Conservation (phyloP, 1,140 invertebrate genomes). For the Ceratitis capitata region DNA sequence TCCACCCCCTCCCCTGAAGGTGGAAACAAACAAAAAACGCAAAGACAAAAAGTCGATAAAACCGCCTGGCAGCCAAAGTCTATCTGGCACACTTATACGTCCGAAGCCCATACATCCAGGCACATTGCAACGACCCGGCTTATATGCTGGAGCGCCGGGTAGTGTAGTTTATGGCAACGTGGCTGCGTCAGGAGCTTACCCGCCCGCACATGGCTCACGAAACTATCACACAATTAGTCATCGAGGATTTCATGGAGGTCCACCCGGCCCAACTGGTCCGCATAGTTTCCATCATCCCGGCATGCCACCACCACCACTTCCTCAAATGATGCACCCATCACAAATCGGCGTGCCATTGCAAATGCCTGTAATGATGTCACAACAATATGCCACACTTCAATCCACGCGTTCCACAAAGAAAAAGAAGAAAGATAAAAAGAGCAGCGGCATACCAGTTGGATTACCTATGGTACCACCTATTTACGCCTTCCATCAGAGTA, state of each 20-base stretch:
- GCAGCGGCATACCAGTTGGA: slow-evolving; percentile 60
- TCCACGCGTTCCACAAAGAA: slow-evolving; percentile 66
- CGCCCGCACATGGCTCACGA: slow-evolving; percentile 47
- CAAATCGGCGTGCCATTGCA: slow-evolving; percentile 47
- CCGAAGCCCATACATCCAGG: slow-evolving; percentile 63
- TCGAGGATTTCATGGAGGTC: slow-evolving; percentile 51
- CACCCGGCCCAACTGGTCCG: slow-evolving; percentile 23
- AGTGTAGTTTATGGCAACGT: slow-evolving; percentile 58
- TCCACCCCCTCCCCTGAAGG: slow-evolving; percentile 73
- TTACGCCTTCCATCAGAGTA: slow-evolving; percentile 56
- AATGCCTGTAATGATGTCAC: slow-evolving; percentile 54
- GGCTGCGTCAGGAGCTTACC: slow-evolving; percentile 41
- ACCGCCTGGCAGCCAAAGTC: slow-evolving; percentile 59
- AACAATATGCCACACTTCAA: slow-evolving; percentile 63
- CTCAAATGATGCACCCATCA: slow-evolving; percentile 52
- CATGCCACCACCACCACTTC: slow-evolving; percentile 46
- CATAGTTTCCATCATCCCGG: slow-evolving; percentile 43
- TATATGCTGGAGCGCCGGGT: slow-evolving; percentile 47
- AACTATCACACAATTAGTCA: slow-evolving; percentile 64
- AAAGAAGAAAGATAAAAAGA: slow-evolving; percentile 69
- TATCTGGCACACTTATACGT: slow-evolving; percentile 63
- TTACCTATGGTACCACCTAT: slow-evolving; percentile 63
- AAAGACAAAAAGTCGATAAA: slow-evolving; percentile 57
- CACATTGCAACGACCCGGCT: slow-evolving; percentile 51
- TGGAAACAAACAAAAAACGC: slow-evolving; percentile 58